Evolutionary conservation across 2,888 invertebrate genomes (phyloP).

Genomic region (Hydroisotoma schaefferi): DNA sequence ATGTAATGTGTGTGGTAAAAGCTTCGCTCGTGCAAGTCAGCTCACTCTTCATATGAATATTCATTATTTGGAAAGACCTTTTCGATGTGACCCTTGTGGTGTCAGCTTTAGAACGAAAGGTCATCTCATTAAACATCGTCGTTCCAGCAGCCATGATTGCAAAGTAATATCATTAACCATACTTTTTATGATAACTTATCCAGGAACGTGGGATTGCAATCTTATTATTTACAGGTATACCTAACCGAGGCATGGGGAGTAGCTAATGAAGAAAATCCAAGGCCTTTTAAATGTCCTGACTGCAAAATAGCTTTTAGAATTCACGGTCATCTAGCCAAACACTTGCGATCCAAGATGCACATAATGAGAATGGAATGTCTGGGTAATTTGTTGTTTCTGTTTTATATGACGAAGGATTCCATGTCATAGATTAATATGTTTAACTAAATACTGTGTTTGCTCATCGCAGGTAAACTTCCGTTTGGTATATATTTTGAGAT

Average conservation of each 20-base stretch:
- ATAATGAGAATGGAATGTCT: constrained; percentile 89
- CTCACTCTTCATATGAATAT: constrained; percentile 88
- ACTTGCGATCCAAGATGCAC: constrained; percentile 92
- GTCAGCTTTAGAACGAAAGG: constrained; percentile 83
- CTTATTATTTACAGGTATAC: constrained; percentile 30
- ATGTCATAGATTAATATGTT: constrained; percentile 50
- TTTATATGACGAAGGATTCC: constrained; percentile 43
- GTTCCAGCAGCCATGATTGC: constrained; percentile 86
- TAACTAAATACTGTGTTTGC: background rate
- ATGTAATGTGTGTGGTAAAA: constrained; percentile 84
- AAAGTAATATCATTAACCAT: constrained; percentile 64
- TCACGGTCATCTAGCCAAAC: constrained; percentile 95
- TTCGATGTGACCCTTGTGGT: constrained; percentile 85
- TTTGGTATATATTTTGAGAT: constrained; percentile 92
- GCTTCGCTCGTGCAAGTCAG: constrained; percentile 80
- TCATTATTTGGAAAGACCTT: constrained; percentile 89
- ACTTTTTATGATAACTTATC: background rate
- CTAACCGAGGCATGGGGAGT: constrained; percentile 48
- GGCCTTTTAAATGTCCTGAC: constrained; percentile 93
- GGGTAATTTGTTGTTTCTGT: constrained; percentile 55
- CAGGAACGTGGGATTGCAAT: background rate
- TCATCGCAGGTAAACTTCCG: constrained; percentile 65
- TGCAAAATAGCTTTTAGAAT: constrained; percentile 95
- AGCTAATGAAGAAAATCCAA: constrained; percentile 77
- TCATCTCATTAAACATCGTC: constrained; percentile 87